Evolutionary conservation across 2,113 vertebrate species (phyloP).

Genomic region (Theristicus caerulescens): DNA sequence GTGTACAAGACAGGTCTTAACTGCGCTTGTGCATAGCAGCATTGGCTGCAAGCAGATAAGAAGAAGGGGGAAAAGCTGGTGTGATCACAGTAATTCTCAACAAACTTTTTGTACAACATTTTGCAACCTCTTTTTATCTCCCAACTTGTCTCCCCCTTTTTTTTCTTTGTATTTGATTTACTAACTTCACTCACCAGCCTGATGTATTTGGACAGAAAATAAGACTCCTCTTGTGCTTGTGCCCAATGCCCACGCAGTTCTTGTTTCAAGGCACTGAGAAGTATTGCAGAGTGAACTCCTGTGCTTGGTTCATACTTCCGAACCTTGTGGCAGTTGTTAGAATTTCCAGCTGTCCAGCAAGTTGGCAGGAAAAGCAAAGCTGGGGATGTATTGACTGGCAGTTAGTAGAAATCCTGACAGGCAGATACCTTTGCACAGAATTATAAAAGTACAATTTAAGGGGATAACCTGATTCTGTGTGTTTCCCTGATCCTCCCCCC

Average conservation of each 20-base stretch:
- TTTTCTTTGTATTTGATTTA: conserved; percentile 25
- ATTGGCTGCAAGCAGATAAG: not conserved
- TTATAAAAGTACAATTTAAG: not conserved
- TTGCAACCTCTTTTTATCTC: not conserved
- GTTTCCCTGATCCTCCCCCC: not conserved
- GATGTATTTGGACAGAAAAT: conserved; percentile 50
- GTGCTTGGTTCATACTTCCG: conserved; percentile 27
- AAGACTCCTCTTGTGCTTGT: conserved; percentile 42
- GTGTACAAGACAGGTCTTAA: not conserved
- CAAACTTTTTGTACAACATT: not conserved
- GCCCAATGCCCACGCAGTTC: conserved; percentile 22
- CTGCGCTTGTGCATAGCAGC: not conserved
- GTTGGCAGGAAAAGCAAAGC: not conserved
- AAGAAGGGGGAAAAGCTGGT: not conserved
- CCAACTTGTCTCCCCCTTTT: not conserved
- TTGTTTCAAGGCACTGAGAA: conserved; percentile 11
- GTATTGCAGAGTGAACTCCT: conserved; percentile 4
- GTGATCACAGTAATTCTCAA: not conserved
- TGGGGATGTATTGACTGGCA: not conserved
- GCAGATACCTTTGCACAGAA: not conserved
- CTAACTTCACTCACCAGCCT: not conserved
- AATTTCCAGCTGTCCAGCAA: conserved; percentile 30
- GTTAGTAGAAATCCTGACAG: not conserved
- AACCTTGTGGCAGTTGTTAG: conserved; percentile 9
- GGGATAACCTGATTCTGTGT: not conserved